These are phyloP conservation scores for Luperina testacea DNA, from an alignment of 2,888 invertebrate species.

Conservation along the genomic window DNA sequence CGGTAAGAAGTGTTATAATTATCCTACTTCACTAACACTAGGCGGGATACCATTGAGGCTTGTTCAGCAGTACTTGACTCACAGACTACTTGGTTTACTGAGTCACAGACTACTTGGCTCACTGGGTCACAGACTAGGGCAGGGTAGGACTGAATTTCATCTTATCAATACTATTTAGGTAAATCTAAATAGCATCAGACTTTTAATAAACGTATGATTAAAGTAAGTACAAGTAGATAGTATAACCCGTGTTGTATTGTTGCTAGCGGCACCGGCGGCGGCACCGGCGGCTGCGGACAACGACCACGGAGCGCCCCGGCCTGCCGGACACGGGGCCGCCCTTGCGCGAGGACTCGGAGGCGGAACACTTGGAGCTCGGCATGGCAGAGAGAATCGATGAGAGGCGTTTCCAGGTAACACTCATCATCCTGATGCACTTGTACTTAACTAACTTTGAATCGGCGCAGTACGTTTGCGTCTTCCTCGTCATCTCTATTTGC, in stretches of 20 bases:
- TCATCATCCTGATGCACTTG: neutral
- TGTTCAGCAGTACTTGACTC: no score
- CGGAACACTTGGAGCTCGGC: slow-evolving; percentile 83
- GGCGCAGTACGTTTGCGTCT: neutral
- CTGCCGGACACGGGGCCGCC: slow-evolving; percentile 62
- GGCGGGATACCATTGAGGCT: no score
- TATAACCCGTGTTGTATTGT: neutral
- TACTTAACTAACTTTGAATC: neutral
- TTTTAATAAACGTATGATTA: neutral
- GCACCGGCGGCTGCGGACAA: slow-evolving; percentile 81
- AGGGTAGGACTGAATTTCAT: neutral
- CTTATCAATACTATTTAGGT: neutral
- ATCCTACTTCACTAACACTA: no score
- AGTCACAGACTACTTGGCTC: no score
- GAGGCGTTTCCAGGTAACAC: slow-evolving; percentile 80
- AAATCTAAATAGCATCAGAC: neutral
- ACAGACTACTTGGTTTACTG: no score
- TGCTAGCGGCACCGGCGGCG: slow-evolving; percentile 76
- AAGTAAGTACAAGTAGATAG: neutral
- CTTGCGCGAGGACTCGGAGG: slow-evolving; percentile 75
- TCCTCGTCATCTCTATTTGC: neutral
- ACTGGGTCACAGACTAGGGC: no score
- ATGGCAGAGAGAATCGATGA: slow-evolving; percentile 85
- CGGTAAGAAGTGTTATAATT: no score
- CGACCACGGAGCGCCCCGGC: slow-evolving; percentile 75